Evolutionary conservation across 2,888 invertebrate genomes (phyloP), one percentile per base, ranked within the genome.

Genomic region (Tenthredo distinguenda): DNA sequence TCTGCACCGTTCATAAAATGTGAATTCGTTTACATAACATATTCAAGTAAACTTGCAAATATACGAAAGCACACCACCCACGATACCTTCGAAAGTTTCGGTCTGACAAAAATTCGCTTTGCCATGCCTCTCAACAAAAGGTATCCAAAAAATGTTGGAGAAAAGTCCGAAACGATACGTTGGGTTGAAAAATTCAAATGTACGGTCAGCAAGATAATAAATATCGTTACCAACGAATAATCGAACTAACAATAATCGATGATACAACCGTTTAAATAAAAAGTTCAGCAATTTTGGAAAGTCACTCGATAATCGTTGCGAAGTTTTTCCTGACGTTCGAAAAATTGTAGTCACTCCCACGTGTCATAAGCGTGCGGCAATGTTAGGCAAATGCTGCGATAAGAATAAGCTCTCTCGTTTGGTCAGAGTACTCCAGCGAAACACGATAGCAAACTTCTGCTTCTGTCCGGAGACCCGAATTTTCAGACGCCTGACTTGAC

Each of bases 401-500:
- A 74, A 21, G 21, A 43, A 74, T 37, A 26, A 43, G 26, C 43
- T 68, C 12, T 15, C 21, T 68, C 15, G 18, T 34, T 62, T 34
- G 31, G 34, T 68, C 62, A 71, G 43, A 21, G 9, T 74, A 18
- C 40, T 74, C 10, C 43, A 18, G 34, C 50, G 3, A 77, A 55
- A 55, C 34, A 55, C 18, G 55, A 55, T 55, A 12, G 31, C 47
- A 55, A 34, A 55, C 18, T 77, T 55, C n/a, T 26, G 15, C 55
- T 50, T 5, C 72, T 21, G n/a, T 50, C 50, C 50, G 5, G 34
- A 55, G 31, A 77, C 34, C 55, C 47, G 55, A 77, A 77, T 77
- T 77, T 34, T n/a, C 31, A 77, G 55, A 55, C 34, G 55, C 31
- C 77, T 77, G 77, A 50, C 40, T 55, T 50, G 77, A 77, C 47